Conservation (phyloP, 2,113 vertebrate genomes). For the Labeo rohita region DNA sequence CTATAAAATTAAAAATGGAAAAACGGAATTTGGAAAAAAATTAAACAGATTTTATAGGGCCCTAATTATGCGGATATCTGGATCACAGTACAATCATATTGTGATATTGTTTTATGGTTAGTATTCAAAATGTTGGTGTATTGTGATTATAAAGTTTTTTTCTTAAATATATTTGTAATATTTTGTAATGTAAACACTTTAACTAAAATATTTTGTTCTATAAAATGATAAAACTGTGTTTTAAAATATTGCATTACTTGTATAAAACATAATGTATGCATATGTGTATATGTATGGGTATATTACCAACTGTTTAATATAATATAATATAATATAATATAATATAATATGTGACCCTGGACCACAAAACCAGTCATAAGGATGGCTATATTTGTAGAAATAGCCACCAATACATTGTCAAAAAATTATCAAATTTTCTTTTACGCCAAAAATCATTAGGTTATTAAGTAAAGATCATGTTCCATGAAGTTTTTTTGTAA, state of each 20-base stretch:
- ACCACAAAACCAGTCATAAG: too few relatives aligned
- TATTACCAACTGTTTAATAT: neutral
- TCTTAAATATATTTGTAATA: neutral
- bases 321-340: neutral
- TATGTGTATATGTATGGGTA: too few relatives aligned
- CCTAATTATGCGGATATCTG: neutral
- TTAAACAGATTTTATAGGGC: too few relatives aligned
- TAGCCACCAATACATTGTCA: too few relatives aligned
- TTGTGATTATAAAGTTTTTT: neutral
- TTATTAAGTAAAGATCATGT: too few relatives aligned
- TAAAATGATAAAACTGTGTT: neutral
- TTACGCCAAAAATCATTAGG: too few relatives aligned
- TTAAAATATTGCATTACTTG: neutral
- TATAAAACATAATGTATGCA: neutral
- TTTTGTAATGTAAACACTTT: neutral
- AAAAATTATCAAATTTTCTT: too few relatives aligned
- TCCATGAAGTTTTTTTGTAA: too few relatives aligned
- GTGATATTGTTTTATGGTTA: neutral
- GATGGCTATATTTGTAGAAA: too few relatives aligned
- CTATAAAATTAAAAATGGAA: too few relatives aligned
- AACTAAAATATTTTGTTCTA: neutral
- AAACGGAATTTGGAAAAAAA: too few relatives aligned
- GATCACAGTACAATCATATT: neutral
- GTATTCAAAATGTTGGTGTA: neutral
- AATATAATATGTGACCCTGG: too few relatives aligned